Evolutionary conservation across 2,113 vertebrate genomes (phyloP), one percentile per base, ranked within the genome.

Genomic region (Cochlearius cochlearius): DNA sequence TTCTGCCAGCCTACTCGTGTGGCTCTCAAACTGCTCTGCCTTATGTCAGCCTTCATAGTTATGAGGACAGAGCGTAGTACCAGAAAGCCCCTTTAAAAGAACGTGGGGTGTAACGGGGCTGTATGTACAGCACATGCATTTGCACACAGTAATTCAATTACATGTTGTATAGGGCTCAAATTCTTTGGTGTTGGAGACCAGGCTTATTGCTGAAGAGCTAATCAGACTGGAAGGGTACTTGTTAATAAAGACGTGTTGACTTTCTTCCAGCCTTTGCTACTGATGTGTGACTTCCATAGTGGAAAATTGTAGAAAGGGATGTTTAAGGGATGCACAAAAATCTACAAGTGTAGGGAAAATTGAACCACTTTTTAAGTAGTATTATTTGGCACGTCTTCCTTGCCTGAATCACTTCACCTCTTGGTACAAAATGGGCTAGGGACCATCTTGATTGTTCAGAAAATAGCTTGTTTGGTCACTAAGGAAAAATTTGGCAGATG

Each of bases 201-300:
- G n/a, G 12, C 56, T 85, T 11, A 0, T 84, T 84, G 10, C 47
- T 64, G 6, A 79, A 39, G 17, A 74, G 38, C 59, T 77, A 49
- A 71, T 90, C 14, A n/a, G 21, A 73, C 41, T 36, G 55, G 4
- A 52, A 43, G 12, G 2, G 4, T 59, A 38, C 2, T 2, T 60
- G 8, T 56, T 78, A 10, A 8, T 86, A 15, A 72, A 81, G 39
- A 18, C 4, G 0, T 0, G 15, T 25, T 71, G 60, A 55, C 17
- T 56, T 76, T 55, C 13, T 83, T 62, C 25, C 16, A 81, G 25
- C 5, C 11, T 81, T 77, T 69, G 27, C 15, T 66, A 18, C 29
- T 30, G 16, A 22, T 53, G 5, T 0, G 0, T 55, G 22, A 39
- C 5, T 71, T 71, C 3, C 1, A 0, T 12, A 25, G 41, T 47